A percentile compares a stretch with the other conserved stretches of the same genome.
These are phyloP conservation scores for Trissonchulus sp. DNA, from an alignment of 2,888 invertebrate genomes.

Conservation along the genomic window DNA sequence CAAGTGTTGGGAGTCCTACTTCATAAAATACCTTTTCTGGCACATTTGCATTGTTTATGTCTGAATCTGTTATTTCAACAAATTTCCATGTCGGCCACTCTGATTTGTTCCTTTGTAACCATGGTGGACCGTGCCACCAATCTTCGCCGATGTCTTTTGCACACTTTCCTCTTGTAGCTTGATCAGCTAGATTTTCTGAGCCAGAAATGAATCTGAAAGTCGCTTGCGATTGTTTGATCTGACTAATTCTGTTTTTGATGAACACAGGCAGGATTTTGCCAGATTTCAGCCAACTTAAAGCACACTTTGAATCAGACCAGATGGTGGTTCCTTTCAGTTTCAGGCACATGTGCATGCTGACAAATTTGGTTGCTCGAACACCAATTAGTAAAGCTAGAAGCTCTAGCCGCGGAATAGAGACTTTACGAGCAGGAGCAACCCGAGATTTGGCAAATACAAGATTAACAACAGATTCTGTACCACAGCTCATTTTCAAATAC, in stretches of 20 bases:
- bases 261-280: neutral
- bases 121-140: neutral
- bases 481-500: neutral
- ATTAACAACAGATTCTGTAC: neutral
- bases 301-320: neutral
- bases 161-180: neutral
- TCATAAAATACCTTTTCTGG: too few relatives aligned
- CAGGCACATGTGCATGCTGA: neutral
- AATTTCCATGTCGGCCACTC: too few relatives aligned
- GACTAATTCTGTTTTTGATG: neutral
- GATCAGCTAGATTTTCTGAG: slow-evolving; percentile 8
- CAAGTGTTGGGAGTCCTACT: too few relatives aligned
- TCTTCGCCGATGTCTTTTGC: neutral
- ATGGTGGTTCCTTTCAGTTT: neutral
- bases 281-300: neutral
- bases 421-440: neutral
- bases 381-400: neutral
- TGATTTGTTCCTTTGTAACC: too few relatives aligned
- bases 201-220: neutral
- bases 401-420: neutral
- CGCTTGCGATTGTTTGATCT: neutral
- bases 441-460: neutral
- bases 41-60: too few relatives aligned
- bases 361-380: neutral
- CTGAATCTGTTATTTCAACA: too few relatives aligned